Conservation (phyloP, 2,797 vertebrate species). For the Allobates femoralis region DNA sequence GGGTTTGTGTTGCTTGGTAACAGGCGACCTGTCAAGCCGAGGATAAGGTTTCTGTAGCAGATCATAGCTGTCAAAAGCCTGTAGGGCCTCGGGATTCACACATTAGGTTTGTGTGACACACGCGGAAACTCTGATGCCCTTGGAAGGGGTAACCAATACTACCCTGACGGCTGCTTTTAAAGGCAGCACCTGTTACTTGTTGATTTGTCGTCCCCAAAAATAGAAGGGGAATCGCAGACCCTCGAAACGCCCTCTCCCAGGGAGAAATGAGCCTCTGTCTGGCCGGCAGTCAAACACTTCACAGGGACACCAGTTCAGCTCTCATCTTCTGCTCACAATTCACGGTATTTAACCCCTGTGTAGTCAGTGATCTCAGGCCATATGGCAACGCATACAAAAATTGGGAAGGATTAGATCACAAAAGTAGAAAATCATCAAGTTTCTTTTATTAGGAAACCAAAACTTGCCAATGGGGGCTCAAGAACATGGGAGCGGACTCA, state of each 20-base stretch:
- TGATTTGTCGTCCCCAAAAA: constrained; percentile 74
- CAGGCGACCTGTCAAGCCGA: constrained; percentile 52
- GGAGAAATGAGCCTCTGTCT: constrained; percentile 64
- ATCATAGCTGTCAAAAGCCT: constrained; percentile 64
- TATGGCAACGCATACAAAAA: background rate
- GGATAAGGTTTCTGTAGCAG: constrained; percentile 59
- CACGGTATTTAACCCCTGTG: constrained; percentile 55
- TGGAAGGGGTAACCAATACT: constrained; percentile 69
- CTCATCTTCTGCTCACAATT: constrained; percentile 62
- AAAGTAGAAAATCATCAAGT: background rate
- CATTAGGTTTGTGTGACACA: constrained; percentile 67
- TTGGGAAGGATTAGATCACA: background rate
- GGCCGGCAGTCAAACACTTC: constrained; percentile 64
- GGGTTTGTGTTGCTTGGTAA: constrained; percentile 58
- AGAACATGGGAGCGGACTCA: background rate
- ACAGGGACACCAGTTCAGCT: constrained; percentile 55
- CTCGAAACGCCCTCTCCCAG: constrained; percentile 52
- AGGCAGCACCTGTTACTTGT: constrained; percentile 70
- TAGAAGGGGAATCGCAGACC: constrained; percentile 69
- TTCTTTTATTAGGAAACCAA: background rate
- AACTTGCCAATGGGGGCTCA: background rate
- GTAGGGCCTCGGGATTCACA: constrained; percentile 60
- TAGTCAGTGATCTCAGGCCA: background rate
- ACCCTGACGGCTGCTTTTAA: constrained; percentile 64
- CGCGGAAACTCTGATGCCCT: constrained; percentile 71